These are phyloP conservation scores for Sebastolobus altivelis DNA, from an alignment of 2,797 vertebrate genomes.

Conservation along the genomic window DNA sequence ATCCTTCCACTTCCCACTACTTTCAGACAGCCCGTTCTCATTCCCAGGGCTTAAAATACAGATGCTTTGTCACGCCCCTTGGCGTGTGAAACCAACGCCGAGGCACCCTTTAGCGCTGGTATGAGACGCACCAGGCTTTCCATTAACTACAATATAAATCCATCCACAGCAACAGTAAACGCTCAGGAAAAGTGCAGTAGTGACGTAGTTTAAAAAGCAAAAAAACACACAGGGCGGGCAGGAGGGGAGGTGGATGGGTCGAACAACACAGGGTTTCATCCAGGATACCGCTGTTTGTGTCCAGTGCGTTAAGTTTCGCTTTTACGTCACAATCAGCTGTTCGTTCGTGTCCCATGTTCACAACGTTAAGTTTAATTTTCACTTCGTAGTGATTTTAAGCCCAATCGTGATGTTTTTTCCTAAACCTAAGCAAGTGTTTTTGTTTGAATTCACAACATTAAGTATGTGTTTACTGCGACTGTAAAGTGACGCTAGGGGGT, in stretches of 20 bases:
- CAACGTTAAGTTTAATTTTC: not conserved
- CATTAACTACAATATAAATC: not conserved
- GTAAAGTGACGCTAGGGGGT: not conserved
- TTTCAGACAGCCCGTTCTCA: not conserved
- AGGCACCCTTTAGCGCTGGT: not conserved
- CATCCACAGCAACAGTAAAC: not conserved
- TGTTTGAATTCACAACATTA: not conserved
- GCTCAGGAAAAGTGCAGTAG: not conserved
- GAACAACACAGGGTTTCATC: too few relatives aligned
- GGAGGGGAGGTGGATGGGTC: not conserved
- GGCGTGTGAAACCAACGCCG: not conserved
- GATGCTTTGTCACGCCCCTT: not conserved
- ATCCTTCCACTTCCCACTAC: not conserved
- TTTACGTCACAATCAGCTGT: too few relatives aligned
- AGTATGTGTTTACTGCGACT: not conserved
- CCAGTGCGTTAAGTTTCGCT: rapidly evolving
- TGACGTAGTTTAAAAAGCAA: not conserved
- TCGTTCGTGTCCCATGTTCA: not conserved
- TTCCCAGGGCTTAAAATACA: not conserved
- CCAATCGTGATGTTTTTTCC: not conserved
- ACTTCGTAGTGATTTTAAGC: not conserved
- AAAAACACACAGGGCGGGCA: not conserved
- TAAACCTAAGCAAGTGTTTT: not conserved
- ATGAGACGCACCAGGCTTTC: too few relatives aligned
- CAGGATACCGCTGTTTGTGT: not conserved